Conservation (phyloP, 2,888 invertebrate genomes). For the Coenonympha glycerion region DNA sequence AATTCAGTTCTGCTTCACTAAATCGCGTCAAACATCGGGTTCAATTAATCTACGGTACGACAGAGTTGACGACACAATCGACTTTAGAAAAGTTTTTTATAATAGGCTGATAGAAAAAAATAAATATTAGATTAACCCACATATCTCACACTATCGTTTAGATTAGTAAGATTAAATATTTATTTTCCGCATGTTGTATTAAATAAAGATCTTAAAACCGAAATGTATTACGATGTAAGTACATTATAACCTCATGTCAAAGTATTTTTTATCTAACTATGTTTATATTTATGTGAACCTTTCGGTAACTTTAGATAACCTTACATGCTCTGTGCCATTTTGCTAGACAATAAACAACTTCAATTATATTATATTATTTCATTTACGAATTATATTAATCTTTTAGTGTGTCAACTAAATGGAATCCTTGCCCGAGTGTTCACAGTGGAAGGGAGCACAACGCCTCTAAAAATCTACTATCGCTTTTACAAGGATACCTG, state of each 20-base stretch:
- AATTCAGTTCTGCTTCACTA: neutral
- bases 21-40: too few relatives aligned
- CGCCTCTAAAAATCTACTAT: too few relatives aligned
- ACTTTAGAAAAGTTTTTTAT: too few relatives aligned
- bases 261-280: neutral
- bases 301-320: conserved; percentile 31
- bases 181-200: neutral
- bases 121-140: too few relatives aligned
- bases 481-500: too few relatives aligned
- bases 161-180: neutral
- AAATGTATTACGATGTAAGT: conserved; percentile 1
- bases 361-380: conserved; percentile 1
- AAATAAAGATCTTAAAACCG: neutral
- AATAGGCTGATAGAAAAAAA: too few relatives aligned
- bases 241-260: neutral
- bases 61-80: too few relatives aligned
- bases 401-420: too few relatives aligned
- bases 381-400: too few relatives aligned
- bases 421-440: too few relatives aligned
- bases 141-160: neutral
- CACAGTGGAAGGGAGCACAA: too few relatives aligned
- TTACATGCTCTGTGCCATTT: conserved; percentile 35
- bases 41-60: too few relatives aligned
- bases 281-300: neutral
- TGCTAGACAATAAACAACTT: conserved; percentile 38